Evolutionary conservation across 2,113 vertebrate genomes (phyloP), one percentile per base, ranked within the genome.

Genomic region (Protomyctophum bolini): DNA sequence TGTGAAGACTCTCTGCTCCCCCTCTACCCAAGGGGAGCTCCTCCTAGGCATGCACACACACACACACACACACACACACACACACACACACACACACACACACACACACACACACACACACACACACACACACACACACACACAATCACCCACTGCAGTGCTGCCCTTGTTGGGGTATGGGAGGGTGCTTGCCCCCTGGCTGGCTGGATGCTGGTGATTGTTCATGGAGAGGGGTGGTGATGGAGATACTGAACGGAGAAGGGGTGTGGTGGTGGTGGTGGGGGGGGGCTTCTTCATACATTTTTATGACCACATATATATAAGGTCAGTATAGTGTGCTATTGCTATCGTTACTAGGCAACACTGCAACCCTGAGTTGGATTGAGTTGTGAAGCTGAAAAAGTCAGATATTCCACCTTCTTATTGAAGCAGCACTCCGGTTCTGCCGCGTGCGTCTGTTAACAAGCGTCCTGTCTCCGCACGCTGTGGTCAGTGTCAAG

Each of bases 291-390:
- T 77, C 87, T 93, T 94, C 92, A 94, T 94, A 92, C 92, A 94
- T 94, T 94, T 94, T 94, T 93, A 94, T 94, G 92, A 94, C 92
- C 91, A 92, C 89, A 91, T 83, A 93, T 92, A 93, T 92, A 93
- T 93, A 94, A 94, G 93, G 92, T 94, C 93, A 93, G 92, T 89
- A 41, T 41, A 88, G 90, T 91, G 91, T 92, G 90, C 92, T 87
- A 89, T 91, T 92, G 90, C 92, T 87, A 89, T 91, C 68, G 93
- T 94, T 94, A 93, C 93, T 93, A 94, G 91, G 93, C 93, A 94
- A 94, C 92, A 86, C 88, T 80, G 89, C 85, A 86, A 93, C 92
- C 93, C 88, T 86, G 89, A 89, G 85, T 88, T 86, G 84, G 90
- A 92, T 92, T 88, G 89, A 92, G 91, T 91, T 92, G 91, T 86